Evolutionary conservation across 2,797 vertebrate species (phyloP).

Genomic region (Gymnodraco acuticeps): DNA sequence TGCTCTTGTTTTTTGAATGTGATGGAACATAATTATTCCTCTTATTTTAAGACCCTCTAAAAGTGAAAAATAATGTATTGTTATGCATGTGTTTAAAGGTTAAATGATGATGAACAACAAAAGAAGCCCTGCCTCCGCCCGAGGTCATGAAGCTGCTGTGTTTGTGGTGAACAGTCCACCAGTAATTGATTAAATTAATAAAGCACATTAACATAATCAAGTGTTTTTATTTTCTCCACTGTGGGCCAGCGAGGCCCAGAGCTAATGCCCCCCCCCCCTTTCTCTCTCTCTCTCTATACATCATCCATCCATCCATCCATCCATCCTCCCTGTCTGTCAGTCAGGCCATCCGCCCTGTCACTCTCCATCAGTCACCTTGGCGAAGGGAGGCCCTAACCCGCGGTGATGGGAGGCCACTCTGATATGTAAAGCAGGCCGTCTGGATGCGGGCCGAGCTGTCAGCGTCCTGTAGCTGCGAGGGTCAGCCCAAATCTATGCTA

Average conservation of each 20-base stretch:
- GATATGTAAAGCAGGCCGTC: conserved; percentile 91
- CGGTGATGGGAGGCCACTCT: conserved; percentile 85
- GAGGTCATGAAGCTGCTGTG: conserved; percentile 31
- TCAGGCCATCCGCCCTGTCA: conserved; percentile 89
- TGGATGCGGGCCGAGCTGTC: conserved; percentile 91
- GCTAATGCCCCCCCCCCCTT: conserved; percentile 70
- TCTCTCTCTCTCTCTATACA: neutral
- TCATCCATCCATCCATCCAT: conserved; percentile 33
- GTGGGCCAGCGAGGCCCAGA: conserved; percentile 87
- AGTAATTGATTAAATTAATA: conserved; percentile 87
- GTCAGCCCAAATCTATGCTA: conserved; percentile 95
- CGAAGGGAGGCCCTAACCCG: conserved; percentile 88
- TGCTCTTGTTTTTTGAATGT: neutral
- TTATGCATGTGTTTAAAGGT: no score
- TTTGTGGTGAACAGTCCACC: conserved; percentile 61
- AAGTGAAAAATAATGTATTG: no score
- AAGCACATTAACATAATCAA: conserved; percentile 89
- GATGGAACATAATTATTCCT: neutral
- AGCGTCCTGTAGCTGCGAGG: conserved; percentile 89
- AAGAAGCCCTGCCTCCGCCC: conserved; percentile 12
- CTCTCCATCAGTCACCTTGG: conserved; percentile 89
- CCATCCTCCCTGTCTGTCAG: conserved; percentile 69
- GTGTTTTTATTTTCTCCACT: conserved; percentile 80
- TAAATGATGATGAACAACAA: conserved; percentile 16
- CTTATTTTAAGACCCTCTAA: no score